Evolutionary conservation across 2,797 vertebrate genomes (phyloP), one percentile per base, ranked within the genome.

Genomic region (Oryzias sinensis): DNA sequence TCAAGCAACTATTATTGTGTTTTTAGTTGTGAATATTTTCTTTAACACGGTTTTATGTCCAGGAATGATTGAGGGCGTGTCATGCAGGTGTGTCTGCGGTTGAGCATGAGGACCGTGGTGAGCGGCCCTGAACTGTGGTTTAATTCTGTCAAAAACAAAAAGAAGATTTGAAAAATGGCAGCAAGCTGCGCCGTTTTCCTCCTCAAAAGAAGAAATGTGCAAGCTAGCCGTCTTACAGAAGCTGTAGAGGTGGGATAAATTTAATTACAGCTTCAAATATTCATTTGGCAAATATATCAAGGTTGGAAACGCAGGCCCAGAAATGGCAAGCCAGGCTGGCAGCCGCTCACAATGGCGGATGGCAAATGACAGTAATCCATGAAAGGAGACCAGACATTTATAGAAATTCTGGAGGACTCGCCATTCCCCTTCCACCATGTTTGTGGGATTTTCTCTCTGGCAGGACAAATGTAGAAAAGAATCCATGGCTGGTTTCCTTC

Each of bases 231-330:
- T 86, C 93, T 92, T 89, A 83, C 91, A 93, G 91, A 90, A 90
- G 91, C 94, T 94, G 93, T 89, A 92, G 91, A 93, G 90, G 91
- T 91, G 88, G 91, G 86, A 89, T 91, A 88, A 88, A 95, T 94
- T 96, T 96, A 97, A 97, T 97, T 97, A 97, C 93, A 89, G 92
- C 93, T 95, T 95, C 94, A 94, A 95, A 95, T 95, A 96, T 95
- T 94, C 93, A 95, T 95, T 96, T 97, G 95, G 94, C 94, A 96
- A 93, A 94, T 91, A 81, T 87, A 91, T 95, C 93, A 93, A 94
- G 95, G 93, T 94, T 94, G 85, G 81, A 91, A 87, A 93, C 92
- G 80, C 84, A 74, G 89, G 87, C 90, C 87, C 93, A 94, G 94
- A 93, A 96, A 96, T 94, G 94, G 94, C 93, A 91, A 93, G 92